phyloP scores from a whole-genome alignment of 2,113 vertebrate species.

The Passerina amoena region DNA sequence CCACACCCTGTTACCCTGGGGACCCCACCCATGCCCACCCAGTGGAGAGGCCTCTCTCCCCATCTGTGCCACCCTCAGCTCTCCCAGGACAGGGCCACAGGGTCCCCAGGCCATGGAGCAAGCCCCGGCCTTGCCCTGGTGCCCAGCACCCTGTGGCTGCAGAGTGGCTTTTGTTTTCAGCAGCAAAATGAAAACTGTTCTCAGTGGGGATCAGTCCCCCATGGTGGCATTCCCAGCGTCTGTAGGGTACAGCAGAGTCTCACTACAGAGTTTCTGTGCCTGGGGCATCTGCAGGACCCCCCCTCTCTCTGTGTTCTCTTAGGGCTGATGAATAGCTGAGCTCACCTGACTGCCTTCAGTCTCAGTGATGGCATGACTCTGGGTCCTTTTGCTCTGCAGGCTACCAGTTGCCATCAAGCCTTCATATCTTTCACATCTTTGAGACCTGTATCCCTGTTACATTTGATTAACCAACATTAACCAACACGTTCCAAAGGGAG shows the following conservation, averaged over 20 bases:
- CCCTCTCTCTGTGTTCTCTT: background rate
- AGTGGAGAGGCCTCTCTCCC: background rate
- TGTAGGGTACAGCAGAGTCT: background rate
- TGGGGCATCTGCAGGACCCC: background rate
- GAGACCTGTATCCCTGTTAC: background rate
- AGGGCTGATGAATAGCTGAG: background rate
- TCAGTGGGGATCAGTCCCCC: background rate
- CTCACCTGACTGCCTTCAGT: background rate
- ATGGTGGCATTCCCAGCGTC: background rate
- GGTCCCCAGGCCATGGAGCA: background rate
- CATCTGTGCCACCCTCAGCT: background rate
- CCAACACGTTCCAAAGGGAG: background rate
- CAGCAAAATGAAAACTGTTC: background rate
- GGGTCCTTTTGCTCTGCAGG: background rate
- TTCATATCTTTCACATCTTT: background rate
- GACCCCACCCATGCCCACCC: background rate
- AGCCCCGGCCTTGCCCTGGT: background rate
- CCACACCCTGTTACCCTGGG: rapidly evolving
- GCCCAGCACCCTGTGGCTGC: no score
- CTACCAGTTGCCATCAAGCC: background rate
- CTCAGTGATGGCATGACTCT: background rate
- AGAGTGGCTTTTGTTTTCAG: background rate
- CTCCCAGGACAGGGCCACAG: background rate
- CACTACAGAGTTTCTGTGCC: background rate
- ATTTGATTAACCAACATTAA: background rate